Percentiles rank a stretch among this genome's conserved stretches.
These are phyloP conservation scores for Aleiodes testaceus DNA, from an alignment of 2,888 invertebrate genomes.

Conservation along the genomic window DNA sequence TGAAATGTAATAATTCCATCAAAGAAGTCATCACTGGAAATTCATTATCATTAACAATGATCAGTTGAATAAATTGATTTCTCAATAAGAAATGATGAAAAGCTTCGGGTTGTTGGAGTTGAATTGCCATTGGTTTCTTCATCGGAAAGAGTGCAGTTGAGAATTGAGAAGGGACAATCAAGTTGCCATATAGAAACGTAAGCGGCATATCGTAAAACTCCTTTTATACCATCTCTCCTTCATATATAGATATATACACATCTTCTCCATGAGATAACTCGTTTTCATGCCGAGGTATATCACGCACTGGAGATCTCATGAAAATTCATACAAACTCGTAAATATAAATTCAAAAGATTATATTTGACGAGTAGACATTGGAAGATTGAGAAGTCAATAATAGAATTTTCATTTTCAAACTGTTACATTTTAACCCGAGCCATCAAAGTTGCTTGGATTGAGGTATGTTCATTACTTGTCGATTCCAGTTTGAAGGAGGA, in stretches of 20 bases:
- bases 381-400: not conserved
- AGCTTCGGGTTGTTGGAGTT: not conserved
- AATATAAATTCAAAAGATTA: not conserved
- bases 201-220: conserved; percentile 54
- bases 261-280: conserved; percentile 27
- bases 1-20: no score
- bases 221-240: not conserved
- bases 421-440: not conserved
- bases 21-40: not conserved
- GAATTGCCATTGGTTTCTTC: not conserved
- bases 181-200: conserved; percentile 58
- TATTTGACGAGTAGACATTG: not conserved
- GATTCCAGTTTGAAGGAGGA: no score
- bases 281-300: conserved; percentile 34
- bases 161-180: conserved; percentile 52
- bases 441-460: not conserved
- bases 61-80: no score
- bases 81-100: conserved; percentile 43
- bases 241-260: conserved; percentile 30
- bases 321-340: conserved; percentile 2
- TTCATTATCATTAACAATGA: conserved; percentile 21
- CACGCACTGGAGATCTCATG: not conserved
- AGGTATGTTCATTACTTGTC: no score
- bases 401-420: not conserved
- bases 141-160: not conserved